Conservation (phyloP, 2,113 vertebrate genomes). For the Heloderma charlesbogerti region DNA sequence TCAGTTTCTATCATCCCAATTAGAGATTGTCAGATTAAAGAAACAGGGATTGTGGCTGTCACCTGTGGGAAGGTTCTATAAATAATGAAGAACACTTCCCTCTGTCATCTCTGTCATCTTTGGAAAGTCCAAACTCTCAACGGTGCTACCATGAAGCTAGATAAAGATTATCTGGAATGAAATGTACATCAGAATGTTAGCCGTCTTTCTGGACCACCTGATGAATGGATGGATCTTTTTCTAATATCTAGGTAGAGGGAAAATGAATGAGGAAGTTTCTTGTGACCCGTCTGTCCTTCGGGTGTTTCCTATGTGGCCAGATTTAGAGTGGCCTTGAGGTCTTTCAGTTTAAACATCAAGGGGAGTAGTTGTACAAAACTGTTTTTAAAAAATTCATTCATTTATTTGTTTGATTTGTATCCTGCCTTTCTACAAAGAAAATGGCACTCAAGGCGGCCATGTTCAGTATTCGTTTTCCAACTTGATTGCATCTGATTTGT, state of each 20-base stretch:
- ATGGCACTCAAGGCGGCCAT: neutral
- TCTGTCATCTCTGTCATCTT: neutral
- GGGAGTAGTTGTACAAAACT: neutral
- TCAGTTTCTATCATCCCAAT: neutral
- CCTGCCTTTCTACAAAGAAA: too few species aligned
- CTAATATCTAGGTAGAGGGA: too few species aligned
- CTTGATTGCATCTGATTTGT: neutral
- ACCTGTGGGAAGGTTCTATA: neutral
- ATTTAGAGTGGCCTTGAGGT: neutral
- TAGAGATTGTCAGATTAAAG: neutral
- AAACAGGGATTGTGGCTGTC: neutral
- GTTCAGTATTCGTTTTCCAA: slow-evolving; percentile 16
- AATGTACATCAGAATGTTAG: neutral
- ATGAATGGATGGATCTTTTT: fast-evolving
- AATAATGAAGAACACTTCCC: neutral
- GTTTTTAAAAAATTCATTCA: neutral
- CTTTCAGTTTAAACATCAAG: neutral
- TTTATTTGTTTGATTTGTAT: neutral
- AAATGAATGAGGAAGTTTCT: fast-evolving
- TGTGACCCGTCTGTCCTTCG: neutral
- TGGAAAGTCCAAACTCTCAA: neutral
- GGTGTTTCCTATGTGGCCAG: neutral
- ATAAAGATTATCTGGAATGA: neutral
- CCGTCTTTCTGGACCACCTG: neutral
- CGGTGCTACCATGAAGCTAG: neutral